Evolutionary conservation across 2,797 vertebrate genomes (phyloP).

Genomic region (Siniperca obscura): DNA sequence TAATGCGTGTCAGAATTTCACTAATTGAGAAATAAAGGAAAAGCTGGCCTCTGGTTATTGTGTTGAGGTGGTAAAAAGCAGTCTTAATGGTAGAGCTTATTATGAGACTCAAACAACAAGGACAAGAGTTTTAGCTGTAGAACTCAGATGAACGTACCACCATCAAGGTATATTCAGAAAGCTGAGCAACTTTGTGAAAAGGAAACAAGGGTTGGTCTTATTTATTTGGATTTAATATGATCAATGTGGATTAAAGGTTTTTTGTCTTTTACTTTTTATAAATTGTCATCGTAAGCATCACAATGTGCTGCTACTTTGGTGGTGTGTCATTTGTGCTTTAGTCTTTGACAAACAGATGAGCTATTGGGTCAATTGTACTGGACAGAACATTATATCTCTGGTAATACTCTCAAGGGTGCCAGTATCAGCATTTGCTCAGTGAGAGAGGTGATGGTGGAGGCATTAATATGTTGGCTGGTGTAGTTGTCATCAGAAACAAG

Average conservation of each 20-base stretch:
- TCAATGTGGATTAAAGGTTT: neutral
- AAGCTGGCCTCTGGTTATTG: neutral
- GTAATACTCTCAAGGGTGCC: neutral
- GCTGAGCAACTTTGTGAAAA: neutral
- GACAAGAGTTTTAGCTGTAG: neutral
- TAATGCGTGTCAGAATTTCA: neutral
- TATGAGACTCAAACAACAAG: neutral
- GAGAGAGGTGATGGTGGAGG: neutral
- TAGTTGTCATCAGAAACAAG: neutral
- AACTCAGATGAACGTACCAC: neutral
- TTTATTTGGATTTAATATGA: neutral
- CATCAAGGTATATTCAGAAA: neutral
- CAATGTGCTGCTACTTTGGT: neutral
- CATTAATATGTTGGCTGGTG: neutral
- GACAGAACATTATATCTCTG: neutral
- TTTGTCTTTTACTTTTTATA: neutral
- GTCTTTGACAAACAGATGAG: neutral
- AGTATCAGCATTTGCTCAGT: neutral
- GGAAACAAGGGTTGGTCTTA: neutral
- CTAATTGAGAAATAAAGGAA: neutral
- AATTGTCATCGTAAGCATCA: neutral
- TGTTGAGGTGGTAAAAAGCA: neutral
- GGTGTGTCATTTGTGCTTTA: neutral
- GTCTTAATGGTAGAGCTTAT: neutral
- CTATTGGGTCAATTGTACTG: neutral